A percentile compares a stretch with the other conserved stretches of the same genome.
phyloP scores from a whole-genome alignment of 2,888 invertebrate species.

The Synanthedon formicaeformis region DNA sequence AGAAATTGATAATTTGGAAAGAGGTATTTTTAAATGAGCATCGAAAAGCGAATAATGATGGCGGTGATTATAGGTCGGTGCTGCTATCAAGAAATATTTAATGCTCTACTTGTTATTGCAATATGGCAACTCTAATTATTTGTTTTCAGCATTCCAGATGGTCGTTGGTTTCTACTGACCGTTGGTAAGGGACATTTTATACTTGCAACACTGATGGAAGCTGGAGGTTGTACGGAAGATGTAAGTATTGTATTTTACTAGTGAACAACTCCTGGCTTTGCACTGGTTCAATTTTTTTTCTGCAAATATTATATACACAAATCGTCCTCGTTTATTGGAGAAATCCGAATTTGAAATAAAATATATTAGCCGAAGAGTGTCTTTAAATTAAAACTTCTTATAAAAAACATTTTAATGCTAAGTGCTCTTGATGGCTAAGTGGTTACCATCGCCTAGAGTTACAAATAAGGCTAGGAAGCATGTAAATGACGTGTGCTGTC shows the following conservation, averaged over 20 bases:
- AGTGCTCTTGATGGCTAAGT: too few relatives aligned
- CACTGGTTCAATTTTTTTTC: neutral
- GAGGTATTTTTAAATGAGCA: slow-evolving; percentile 75
- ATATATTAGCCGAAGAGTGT: too few relatives aligned
- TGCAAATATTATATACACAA: too few relatives aligned
- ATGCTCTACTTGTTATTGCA: neutral
- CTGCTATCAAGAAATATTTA: neutral
- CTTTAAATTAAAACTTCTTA: too few relatives aligned
- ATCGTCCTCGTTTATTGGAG: too few relatives aligned
- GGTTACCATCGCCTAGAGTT: too few relatives aligned
- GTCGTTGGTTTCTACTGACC: slow-evolving; percentile 79
- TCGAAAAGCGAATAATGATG: slow-evolving; percentile 27
- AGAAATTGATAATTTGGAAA: slow-evolving; percentile 81
- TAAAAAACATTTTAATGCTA: too few relatives aligned
- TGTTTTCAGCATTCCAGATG: slow-evolving; percentile 63
- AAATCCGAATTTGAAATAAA: too few relatives aligned
- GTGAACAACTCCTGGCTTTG: neutral
- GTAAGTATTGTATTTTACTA: slow-evolving; percentile 25
- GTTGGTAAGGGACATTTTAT: slow-evolving; percentile 80
- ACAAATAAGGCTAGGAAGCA: too few relatives aligned
- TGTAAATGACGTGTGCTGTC: too few relatives aligned
- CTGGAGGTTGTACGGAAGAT: slow-evolving; percentile 80
- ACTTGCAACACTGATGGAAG: slow-evolving; percentile 79
- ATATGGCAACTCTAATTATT: neutral
- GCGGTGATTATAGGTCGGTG: slow-evolving; percentile 41